Percentiles rank a stretch among this genome's conserved stretches.
phyloP scores from a whole-genome alignment of 1,140 invertebrate species.

The Brachionus rotundiformis region DNA sequence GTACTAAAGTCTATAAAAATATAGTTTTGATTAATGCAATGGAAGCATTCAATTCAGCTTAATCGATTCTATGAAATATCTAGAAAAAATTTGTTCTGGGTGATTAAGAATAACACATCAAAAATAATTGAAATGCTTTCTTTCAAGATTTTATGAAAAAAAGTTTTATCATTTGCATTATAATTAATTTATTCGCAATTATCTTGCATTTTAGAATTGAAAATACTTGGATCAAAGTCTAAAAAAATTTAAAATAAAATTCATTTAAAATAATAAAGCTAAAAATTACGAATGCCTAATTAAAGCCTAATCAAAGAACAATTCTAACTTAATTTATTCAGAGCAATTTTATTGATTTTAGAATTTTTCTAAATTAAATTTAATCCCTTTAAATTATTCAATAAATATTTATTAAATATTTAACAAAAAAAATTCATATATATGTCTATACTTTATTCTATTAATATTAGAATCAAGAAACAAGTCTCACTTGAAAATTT shows the following conservation, averaged over 20 bases:
- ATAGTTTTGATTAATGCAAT: neutral
- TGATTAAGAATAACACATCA: neutral
- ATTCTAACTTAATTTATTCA: neutral
- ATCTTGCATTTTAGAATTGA: neutral
- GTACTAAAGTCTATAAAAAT: neutral
- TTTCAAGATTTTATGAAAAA: neutral
- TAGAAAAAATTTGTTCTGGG: neutral
- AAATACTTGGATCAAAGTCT: neutral
- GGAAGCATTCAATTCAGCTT: neutral
- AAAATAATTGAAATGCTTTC: conserved; percentile 8
- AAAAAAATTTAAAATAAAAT: neutral
- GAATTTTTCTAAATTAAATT: neutral
- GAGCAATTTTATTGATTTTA: neutral
- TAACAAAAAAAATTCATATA: no score
- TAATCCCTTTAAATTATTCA: no score
- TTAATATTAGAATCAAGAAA: no score
- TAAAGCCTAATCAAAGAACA: neutral
- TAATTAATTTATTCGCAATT: conserved; percentile 6
- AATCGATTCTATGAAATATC: neutral
- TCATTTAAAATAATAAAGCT: neutral
- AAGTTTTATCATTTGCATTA: neutral
- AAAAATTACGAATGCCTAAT: neutral
- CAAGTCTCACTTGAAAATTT: no score
- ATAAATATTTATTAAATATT: no score
- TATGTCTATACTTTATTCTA: no score